Base-by-base conservation (phyloP, 2,797 vertebrate genomes). In the Nyctibius grandis region DNA sequence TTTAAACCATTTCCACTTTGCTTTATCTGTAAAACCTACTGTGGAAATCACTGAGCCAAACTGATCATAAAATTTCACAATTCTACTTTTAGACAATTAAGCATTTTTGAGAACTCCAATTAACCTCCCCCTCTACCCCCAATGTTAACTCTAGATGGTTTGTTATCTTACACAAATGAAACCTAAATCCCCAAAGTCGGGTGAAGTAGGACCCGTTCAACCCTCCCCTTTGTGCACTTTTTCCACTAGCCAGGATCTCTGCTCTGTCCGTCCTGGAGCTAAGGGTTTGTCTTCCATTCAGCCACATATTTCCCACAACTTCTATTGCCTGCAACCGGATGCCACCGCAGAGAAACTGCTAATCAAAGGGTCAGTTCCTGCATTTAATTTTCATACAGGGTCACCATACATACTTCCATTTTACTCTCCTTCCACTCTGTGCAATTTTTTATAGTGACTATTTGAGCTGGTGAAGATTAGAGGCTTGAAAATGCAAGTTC, bases 391-490 rank as follows among this genome's bases (percentile, higher is more conserved):
- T 77, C 19, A 7, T 57, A 57, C 53, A 80, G 57, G 57, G 68
- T 83, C 70, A 93, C 67, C 70, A 44, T 10, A 77, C 31, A 33
- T 57, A 76, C 57, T 28, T 42, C 47, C 72, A 42, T 88, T 94
- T 88, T 89, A 89, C 50, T 64, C 33, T 92, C 53, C 59, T 85
- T 82, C 72, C 44, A 85, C 44, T 92, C 75, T 81, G 28, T 38
- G 69, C 31, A 54, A 89, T 89, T 94, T 91, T 94, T 72, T 69
- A 80, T 17, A 64, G 74, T 60, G 48, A 88, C 64, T 85, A n/a
- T 86, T 88, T 64, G 60, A 91, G 53, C 92, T 65, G 57, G 90
- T 85, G 75, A 91, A 96, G 80, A 95, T 88, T 89, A 92, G 90
- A 91, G 84, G 72, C 92, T 92, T 89, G 81, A 85, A 95, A 94